Percentiles rank a stretch among this genome's conserved stretches.
These are phyloP conservation scores for Malurus alboscapulatus DNA, from an alignment of 2,113 vertebrate genomes.

Conservation along the genomic window DNA sequence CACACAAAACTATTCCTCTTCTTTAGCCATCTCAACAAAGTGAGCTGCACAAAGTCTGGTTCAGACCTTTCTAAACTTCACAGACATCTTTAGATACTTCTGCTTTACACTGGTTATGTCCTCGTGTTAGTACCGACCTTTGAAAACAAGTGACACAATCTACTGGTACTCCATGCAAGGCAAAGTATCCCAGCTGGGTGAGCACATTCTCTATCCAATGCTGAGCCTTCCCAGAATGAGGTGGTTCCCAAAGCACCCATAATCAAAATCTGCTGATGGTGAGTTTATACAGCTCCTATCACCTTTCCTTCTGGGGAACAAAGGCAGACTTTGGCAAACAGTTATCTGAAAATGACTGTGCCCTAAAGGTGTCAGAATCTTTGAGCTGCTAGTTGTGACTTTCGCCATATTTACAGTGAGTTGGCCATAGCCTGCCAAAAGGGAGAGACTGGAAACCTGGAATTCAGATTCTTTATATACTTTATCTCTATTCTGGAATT, in stretches of 20 bases:
- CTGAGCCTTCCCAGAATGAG: neutral
- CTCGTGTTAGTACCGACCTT: neutral
- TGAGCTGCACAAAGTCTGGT: neutral
- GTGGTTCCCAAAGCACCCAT: neutral
- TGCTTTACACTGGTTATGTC: neutral
- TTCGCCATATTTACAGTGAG: neutral
- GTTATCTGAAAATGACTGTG: neutral
- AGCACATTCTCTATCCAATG: neutral
- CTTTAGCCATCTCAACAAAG: neutral
- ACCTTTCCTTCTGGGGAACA: neutral
- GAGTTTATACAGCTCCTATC: neutral
- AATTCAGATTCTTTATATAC: neutral
- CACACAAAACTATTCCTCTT: neutral
- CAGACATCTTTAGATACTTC: neutral
- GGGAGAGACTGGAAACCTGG: neutral
- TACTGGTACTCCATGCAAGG: neutral
- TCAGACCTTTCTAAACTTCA: neutral
- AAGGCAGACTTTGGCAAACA: neutral
- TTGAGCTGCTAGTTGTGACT: neutral
- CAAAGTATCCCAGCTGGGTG: neutral
- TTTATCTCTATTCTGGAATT: neutral
- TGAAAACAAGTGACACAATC: neutral
- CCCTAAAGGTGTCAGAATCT: neutral
- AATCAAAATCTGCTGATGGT: neutral
- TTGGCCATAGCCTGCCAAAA: neutral